A percentile compares a stretch with the other conserved stretches of the same genome.
These are phyloP conservation scores for Pseudoips prasinana DNA, from an alignment of 2,888 invertebrate species.

Conservation along the genomic window DNA sequence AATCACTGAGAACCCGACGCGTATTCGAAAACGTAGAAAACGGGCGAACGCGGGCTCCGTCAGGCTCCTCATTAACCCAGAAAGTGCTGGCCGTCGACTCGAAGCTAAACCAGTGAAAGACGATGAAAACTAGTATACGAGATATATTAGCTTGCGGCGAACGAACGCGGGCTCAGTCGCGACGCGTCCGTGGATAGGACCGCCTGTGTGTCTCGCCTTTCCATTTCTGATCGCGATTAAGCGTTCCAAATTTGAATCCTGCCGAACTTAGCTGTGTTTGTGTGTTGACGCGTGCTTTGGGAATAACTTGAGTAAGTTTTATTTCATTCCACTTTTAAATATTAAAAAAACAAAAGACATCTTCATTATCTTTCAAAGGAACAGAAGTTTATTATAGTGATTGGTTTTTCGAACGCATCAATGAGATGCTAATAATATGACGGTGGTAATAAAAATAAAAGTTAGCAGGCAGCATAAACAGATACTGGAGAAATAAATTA, in stretches of 20 bases:
- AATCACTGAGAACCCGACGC: constrained; percentile 49
- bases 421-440: too few species aligned
- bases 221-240: constrained; percentile 32
- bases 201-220: constrained; percentile 37
- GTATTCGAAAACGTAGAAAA: constrained; percentile 77
- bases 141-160: constrained; percentile 66
- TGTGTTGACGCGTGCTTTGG: constrained; percentile 50
- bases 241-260: constrained; percentile 36
- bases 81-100: constrained; percentile 60
- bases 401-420: background rate
- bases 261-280: constrained; percentile 41
- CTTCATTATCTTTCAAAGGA: constrained; percentile 2
- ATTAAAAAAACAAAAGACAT: background rate
- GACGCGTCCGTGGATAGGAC: constrained; percentile 43
- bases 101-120: constrained; percentile 72
- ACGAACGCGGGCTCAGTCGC: constrained; percentile 48
- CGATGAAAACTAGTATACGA: constrained; percentile 74
- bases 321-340: constrained; percentile 6
- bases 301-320: constrained; percentile 52
- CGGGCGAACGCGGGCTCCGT: constrained; percentile 52
- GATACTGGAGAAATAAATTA: too few species aligned
- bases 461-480: too few species aligned
- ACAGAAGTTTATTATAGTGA: background rate
- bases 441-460: too few species aligned
- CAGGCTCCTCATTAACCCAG: constrained; percentile 78